phyloP scores from a whole-genome alignment of 2,888 invertebrate species.

The Latrodectus elegans region DNA sequence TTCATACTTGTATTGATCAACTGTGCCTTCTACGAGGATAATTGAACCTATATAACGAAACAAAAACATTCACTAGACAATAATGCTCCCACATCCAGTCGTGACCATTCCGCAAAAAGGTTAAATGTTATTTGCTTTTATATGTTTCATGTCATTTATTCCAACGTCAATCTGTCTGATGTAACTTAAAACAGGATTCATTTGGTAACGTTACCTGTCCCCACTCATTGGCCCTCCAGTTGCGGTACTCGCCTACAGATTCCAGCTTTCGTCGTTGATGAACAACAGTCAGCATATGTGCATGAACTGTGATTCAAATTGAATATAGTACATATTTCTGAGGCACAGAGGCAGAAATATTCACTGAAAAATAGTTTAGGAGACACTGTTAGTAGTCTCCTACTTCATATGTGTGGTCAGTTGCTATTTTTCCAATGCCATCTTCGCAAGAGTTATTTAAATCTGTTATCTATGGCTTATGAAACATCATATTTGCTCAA shows the following conservation, averaged over 20 bases:
- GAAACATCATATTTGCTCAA: neutral
- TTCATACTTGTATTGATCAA: neutral
- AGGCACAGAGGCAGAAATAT: neutral
- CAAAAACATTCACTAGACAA: neutral
- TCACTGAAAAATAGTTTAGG: neutral
- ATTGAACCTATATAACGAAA: neutral
- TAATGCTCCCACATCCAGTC: neutral
- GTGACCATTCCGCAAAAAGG: neutral
- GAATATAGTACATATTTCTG: neutral
- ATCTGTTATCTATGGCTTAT: neutral
- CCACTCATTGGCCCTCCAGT: slow-evolving; percentile 6
- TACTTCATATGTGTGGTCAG: neutral
- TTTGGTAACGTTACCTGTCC: slow-evolving; percentile 1
- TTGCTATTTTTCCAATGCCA: neutral
- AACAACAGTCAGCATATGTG: slow-evolving; percentile 13
- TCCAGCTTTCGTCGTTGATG: slow-evolving; percentile 8
- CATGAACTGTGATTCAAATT: neutral
- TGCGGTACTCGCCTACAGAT: neutral
- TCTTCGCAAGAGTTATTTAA: neutral
- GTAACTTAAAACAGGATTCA: slow-evolving; percentile 11
- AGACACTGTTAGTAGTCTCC: neutral
- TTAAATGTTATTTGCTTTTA: neutral
- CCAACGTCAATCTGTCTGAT: slow-evolving; percentile 8
- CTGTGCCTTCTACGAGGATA: neutral
- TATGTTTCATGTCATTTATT: neutral